These are phyloP conservation scores for Chymomyza costata DNA, from an alignment of 1,140 invertebrate genomes.

Conservation along the genomic window DNA sequence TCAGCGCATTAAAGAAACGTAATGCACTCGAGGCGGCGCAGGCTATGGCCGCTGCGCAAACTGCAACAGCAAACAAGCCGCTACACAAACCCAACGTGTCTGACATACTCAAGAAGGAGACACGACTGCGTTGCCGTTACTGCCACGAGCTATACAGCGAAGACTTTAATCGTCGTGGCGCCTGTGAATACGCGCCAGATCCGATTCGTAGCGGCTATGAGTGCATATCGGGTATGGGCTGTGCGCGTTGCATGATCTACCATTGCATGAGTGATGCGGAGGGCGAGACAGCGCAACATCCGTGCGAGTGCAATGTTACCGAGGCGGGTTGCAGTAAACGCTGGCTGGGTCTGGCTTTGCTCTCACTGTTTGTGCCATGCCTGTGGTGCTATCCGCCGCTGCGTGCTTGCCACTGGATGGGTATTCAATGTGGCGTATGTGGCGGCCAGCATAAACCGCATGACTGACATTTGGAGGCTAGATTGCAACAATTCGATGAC, in stretches of 20 bases:
- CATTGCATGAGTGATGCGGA: constrained; percentile 93
- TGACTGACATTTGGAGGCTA: constrained; percentile 75
- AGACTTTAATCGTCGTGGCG: constrained; percentile 87
- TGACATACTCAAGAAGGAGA: constrained; percentile 63
- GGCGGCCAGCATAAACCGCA: constrained; percentile 88
- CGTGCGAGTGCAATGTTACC: constrained; percentile 82
- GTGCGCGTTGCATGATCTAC: constrained; percentile 92
- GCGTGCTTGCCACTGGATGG: constrained; percentile 88
- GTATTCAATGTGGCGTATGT: constrained; percentile 85
- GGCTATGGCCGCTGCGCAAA: constrained; percentile 56
- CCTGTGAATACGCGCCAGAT: constrained; percentile 93
- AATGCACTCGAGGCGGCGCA: constrained; percentile 69
- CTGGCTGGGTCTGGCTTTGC: constrained; percentile 90
- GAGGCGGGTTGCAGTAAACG: constrained; percentile 79
- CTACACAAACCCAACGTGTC: constrained; percentile 61
- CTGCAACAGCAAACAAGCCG: constrained; percentile 34
- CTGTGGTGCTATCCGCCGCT: constrained; percentile 94
- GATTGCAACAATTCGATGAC: constrained; percentile 72
- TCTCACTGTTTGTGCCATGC: constrained; percentile 93
- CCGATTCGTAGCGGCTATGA: constrained; percentile 87
- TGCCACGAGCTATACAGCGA: constrained; percentile 85
- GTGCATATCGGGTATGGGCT: constrained; percentile 87
- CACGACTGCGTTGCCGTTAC: constrained; percentile 75
- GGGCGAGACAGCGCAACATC: constrained; percentile 86
- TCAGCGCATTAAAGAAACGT: constrained; percentile 80